These are phyloP conservation scores for Macaria notata DNA, from an alignment of 2,888 invertebrate genomes.

Conservation along the genomic window DNA sequence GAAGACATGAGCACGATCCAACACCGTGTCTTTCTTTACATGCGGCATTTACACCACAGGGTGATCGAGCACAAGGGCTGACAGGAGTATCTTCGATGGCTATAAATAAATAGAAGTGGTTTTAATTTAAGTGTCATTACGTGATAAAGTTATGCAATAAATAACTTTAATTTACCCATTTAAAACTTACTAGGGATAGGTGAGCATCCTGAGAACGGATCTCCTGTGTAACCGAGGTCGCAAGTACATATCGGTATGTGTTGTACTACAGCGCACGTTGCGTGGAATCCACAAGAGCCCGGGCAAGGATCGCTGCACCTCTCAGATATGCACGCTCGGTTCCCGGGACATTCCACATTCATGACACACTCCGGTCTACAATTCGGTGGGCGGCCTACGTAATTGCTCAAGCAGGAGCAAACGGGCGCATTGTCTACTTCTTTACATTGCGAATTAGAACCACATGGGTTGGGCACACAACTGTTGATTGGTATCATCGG, in stretches of 20 bases:
- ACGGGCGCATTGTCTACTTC: constrained; percentile 85
- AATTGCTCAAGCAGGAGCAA: constrained; percentile 88
- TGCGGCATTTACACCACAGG: constrained; percentile 93
- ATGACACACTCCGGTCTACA: constrained; percentile 90
- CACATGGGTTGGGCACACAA: constrained; percentile 89
- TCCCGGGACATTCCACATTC: constrained; percentile 87
- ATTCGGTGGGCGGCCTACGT: constrained; percentile 90
- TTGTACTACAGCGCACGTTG: constrained; percentile 86
- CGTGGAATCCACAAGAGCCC: constrained; percentile 88
- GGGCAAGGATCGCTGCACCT: constrained; percentile 88
- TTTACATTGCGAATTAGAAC: constrained; percentile 89
- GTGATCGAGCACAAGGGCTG: constrained; percentile 90
- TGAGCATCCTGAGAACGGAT: constrained; percentile 90
- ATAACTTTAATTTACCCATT: neutral
- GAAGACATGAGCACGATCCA: constrained; percentile 91
- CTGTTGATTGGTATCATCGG: constrained; percentile 77
- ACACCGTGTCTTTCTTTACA: constrained; percentile 91
- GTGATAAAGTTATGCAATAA: no score
- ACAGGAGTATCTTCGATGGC: constrained; percentile 77
- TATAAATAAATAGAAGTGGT: constrained; percentile 48
- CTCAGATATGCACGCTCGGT: constrained; percentile 87
- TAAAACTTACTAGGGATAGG: constrained; percentile 79
- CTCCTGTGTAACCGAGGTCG: constrained; percentile 86
- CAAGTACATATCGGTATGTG: constrained; percentile 89
- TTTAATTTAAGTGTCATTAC: constrained; percentile 1